phyloP scores from a whole-genome alignment of 2,113 vertebrate species.

The Columbina picui region DNA sequence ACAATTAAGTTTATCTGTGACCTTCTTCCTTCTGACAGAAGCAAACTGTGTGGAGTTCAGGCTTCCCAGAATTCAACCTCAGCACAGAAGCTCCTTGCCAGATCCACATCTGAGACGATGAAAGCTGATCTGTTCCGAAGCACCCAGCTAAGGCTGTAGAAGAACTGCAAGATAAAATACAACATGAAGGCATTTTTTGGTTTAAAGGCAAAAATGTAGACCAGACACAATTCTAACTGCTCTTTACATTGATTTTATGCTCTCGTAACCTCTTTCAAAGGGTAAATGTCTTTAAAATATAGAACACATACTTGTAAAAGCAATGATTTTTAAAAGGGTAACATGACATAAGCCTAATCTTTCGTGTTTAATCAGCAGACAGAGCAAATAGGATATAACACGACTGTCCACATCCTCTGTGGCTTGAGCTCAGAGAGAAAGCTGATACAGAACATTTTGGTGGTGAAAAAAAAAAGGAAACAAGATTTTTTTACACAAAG shows the following conservation, averaged over 20 bases:
- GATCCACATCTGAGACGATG: background rate
- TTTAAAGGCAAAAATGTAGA: background rate
- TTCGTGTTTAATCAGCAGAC: conserved; percentile 5
- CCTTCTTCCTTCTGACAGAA: conserved; percentile 4
- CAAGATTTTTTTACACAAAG: background rate
- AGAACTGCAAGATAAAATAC: background rate
- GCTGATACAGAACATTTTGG: background rate
- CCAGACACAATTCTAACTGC: background rate
- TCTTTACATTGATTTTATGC: background rate
- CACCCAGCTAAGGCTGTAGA: background rate
- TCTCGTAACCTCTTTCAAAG: background rate
- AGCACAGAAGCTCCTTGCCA: conserved; percentile 13
- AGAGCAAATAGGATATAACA: background rate
- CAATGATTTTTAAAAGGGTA: background rate
- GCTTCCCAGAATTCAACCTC: conserved; percentile 5
- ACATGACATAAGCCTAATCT: background rate
- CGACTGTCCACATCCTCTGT: background rate
- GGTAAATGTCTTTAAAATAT: background rate
- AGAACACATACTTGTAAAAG: background rate
- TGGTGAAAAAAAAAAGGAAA: background rate
- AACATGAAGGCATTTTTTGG: background rate
- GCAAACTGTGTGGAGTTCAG: background rate
- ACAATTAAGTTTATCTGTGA: conserved; percentile 12
- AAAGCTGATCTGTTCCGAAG: background rate
- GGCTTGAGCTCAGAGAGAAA: background rate